phyloP scores from a whole-genome alignment of 1,140 invertebrate species.

The Trachymyrmex septentrionalis region DNA sequence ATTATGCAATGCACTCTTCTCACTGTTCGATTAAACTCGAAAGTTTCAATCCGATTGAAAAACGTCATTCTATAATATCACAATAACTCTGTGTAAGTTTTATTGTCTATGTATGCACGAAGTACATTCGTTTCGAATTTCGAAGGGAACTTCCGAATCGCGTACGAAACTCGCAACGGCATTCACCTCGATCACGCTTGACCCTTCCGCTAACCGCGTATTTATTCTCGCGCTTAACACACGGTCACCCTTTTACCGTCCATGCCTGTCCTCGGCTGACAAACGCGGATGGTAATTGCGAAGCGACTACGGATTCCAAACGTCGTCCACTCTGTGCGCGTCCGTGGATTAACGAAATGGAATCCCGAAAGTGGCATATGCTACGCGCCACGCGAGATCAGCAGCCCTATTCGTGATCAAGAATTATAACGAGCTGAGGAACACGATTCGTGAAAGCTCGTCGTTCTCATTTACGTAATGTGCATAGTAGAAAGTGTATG shows the following conservation, averaged over 20 bases:
- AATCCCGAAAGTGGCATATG: constrained; percentile 21
- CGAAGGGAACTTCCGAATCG: constrained; percentile 34
- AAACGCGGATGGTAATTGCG: constrained; percentile 49
- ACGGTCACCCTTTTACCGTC: constrained; percentile 41
- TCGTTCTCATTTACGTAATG: constrained; percentile 3
- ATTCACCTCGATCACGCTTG: constrained; percentile 21
- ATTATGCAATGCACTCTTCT: neutral
- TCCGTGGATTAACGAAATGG: constrained; percentile 55
- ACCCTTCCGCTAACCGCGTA: constrained; percentile 43
- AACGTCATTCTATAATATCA: constrained; percentile 35
- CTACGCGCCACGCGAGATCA: constrained; percentile 16
- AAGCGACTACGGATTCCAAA: constrained; percentile 37
- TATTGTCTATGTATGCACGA: constrained; percentile 26
- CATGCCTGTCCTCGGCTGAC: constrained; percentile 17
- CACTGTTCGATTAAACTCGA: constrained; percentile 17
- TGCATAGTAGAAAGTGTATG: neutral
- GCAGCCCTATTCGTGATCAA: constrained; percentile 15
- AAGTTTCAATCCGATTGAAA: neutral
- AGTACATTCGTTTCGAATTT: constrained; percentile 54
- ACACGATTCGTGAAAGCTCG: neutral
- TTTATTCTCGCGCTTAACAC: constrained; percentile 60
- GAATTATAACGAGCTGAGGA: constrained; percentile 25
- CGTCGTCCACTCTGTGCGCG: constrained; percentile 4
- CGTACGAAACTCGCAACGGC: constrained; percentile 37
- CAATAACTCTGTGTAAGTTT: constrained; percentile 44